Conservation (phyloP, 2,797 vertebrate genomes). For the Phrynocephalus guinanensis region DNA sequence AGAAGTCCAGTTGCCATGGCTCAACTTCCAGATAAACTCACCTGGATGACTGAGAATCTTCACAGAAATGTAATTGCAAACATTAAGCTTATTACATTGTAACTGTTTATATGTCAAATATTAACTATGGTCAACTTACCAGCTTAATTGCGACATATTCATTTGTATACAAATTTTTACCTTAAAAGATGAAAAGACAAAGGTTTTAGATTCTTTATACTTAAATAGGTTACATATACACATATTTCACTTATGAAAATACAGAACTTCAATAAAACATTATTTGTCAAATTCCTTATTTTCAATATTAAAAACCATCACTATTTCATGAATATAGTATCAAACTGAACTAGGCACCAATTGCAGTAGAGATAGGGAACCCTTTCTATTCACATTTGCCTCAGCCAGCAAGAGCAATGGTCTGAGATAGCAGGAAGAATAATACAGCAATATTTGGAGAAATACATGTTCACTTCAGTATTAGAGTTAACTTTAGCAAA, state of each 20-base stretch:
- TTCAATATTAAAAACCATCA: neutral
- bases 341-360: neutral
- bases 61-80: neutral
- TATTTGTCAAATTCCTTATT: slow-evolving; percentile 11
- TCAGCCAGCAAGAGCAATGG: neutral
- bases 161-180: slow-evolving; percentile 86
- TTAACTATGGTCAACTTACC: slow-evolving; percentile 77
- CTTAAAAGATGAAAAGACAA: slow-evolving; percentile 77
- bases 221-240: slow-evolving; percentile 32
- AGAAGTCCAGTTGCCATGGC: no score
- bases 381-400: no score
- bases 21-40: no score
- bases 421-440: neutral
- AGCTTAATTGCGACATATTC: slow-evolving; percentile 87
- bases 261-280: neutral
- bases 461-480: neutral
- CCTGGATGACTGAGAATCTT: no score
- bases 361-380: neutral
- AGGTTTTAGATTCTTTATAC: slow-evolving; percentile 64
- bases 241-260: slow-evolving; percentile 30
- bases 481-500: neutral
- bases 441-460: neutral
- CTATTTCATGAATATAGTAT: neutral
- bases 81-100: slow-evolving; percentile 24
- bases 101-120: slow-evolving; percentile 22